A percentile compares a stretch with the other conserved stretches of the same genome.
phyloP scores from a whole-genome alignment of 2,888 invertebrate species.

The Keiferia lycopersicella region DNA sequence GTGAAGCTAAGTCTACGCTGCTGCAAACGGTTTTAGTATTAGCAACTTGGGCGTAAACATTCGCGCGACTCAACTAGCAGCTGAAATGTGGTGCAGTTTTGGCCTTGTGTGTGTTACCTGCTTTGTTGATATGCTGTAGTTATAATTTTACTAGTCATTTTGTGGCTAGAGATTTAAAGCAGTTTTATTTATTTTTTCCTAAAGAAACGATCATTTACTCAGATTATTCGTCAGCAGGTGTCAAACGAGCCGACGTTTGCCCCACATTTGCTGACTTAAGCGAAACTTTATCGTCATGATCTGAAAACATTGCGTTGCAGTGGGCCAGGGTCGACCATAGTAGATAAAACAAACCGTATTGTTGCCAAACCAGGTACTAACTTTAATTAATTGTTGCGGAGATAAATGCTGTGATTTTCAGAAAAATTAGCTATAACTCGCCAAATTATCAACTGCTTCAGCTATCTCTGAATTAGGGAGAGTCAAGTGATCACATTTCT shows the following conservation, averaged over 20 bases:
- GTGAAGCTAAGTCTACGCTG: conserved; percentile 11
- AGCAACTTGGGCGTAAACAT: not conserved
- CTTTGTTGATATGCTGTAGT: too few species aligned
- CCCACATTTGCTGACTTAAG: conserved; percentile 6
- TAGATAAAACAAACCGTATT: too few species aligned
- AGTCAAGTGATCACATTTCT: too few species aligned
- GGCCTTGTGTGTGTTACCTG: too few species aligned
- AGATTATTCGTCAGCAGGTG: not conserved
- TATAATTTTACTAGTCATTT: too few species aligned
- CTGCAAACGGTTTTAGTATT: not conserved
- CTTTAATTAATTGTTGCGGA: too few species aligned
- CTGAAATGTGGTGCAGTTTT: too few species aligned
- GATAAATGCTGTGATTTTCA: too few species aligned
- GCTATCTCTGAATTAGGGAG: too few species aligned
- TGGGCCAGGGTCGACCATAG: not conserved
- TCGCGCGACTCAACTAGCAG: not conserved
- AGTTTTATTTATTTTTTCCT: not conserved
- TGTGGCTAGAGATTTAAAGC: too few species aligned
- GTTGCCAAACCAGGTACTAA: too few species aligned
- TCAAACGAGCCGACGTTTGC: conserved; percentile 3
- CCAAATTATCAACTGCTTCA: not conserved
- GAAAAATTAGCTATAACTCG: too few species aligned
- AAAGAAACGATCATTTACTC: not conserved
- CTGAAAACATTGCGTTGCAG: not conserved
- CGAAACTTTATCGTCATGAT: not conserved